A percentile compares a stretch with the other conserved stretches of the same genome.
Evolutionary conservation across 2,797 vertebrate genomes (phyloP).

Genomic region (Hipposideros larvatus): DNA sequence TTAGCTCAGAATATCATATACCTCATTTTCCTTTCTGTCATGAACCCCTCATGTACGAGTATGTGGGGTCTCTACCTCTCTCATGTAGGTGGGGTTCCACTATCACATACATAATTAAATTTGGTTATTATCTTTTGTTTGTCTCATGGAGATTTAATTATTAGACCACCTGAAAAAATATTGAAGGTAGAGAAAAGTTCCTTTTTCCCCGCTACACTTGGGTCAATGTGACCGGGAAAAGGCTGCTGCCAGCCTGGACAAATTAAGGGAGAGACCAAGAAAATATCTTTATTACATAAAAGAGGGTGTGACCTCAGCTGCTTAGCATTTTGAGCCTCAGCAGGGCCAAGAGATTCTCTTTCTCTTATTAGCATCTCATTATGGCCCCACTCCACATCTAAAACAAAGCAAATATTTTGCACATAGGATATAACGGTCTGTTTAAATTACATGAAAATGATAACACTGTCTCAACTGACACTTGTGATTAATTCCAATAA

Average conservation of each 20-base stretch:
- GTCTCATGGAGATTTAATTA: neutral
- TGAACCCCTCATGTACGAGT: neutral
- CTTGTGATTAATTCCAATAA: constrained; percentile 41
- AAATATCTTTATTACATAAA: neutral
- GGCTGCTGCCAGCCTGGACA: neutral
- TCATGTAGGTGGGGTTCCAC: neutral
- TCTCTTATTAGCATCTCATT: constrained; percentile 57
- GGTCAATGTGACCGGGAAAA: neutral
- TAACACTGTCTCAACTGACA: neutral
- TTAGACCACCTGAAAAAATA: neutral
- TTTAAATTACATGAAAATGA: constrained; percentile 25
- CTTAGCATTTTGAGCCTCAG: neutral
- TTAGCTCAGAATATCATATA: neutral
- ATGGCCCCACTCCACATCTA: constrained; percentile 29
- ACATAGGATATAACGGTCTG: neutral
- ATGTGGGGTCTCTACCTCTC: neutral
- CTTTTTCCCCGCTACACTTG: neutral
- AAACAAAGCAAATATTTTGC: constrained; percentile 70
- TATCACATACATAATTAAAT: neutral
- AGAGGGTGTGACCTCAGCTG: neutral
- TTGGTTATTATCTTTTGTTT: neutral
- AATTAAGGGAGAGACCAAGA: neutral
- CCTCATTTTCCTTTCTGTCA: neutral
- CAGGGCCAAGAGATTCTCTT: constrained; percentile 11
- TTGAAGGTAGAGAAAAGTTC: neutral